phyloP scores from a whole-genome alignment of 2,888 invertebrate genomes.

The Spialia ferax region DNA sequence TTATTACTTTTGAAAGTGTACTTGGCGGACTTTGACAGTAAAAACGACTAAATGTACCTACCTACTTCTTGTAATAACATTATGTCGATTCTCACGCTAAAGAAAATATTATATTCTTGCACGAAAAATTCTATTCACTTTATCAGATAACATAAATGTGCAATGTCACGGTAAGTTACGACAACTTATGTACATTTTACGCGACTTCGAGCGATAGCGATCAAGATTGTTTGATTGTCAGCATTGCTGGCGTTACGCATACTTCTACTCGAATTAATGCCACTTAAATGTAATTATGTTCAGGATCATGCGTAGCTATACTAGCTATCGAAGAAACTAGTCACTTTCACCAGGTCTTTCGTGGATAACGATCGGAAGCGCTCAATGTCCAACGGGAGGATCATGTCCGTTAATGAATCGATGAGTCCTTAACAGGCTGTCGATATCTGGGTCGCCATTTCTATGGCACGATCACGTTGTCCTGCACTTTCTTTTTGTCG shows the following conservation, averaged over 20 bases:
- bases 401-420: conserved; percentile 68
- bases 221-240: not conserved
- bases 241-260: conserved; percentile 3
- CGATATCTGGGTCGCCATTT: conserved; percentile 77
- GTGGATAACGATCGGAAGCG: conserved; percentile 66
- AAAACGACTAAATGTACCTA: not conserved
- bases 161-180: not conserved
- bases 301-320: conserved; percentile 33
- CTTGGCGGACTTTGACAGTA: conserved; percentile 16
- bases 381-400: conserved; percentile 67
- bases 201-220: not conserved
- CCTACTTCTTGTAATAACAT: too few species aligned
- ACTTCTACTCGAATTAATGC: conserved; percentile 27
- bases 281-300: conserved; percentile 8
- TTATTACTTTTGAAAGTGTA: conserved; percentile 19
- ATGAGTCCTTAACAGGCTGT: conserved; percentile 72
- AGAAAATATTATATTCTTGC: not conserved
- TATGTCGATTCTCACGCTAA: conserved; percentile 11
- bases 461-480: conserved; percentile 79
- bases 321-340: conserved; percentile 29
- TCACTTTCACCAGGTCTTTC: conserved; percentile 68
- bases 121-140: not conserved
- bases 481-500: conserved; percentile 80
- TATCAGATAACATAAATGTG: not conserved
- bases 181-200: not conserved